Conservation (phyloP, 2,888 invertebrate genomes). For the Eledone cirrhosa region DNA sequence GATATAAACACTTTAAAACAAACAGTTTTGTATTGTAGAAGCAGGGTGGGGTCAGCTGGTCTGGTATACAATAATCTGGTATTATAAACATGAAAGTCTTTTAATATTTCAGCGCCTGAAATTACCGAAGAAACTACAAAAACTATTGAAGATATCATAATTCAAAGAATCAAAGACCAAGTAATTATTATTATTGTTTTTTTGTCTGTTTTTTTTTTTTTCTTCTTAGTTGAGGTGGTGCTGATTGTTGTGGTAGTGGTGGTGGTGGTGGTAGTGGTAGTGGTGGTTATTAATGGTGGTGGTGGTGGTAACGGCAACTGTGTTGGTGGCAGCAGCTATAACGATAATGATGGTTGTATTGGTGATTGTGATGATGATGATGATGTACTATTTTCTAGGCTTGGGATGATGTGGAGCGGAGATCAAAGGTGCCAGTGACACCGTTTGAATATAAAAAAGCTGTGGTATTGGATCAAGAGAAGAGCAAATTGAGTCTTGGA, state of each 20-base stretch:
- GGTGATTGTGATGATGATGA: background rate
- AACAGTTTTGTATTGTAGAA: too few species aligned
- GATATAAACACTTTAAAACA: too few species aligned
- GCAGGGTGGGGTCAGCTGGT: too few species aligned
- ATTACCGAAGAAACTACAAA: constrained; percentile 91
- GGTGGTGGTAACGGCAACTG: too few species aligned
- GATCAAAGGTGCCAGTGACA: constrained; percentile 84
- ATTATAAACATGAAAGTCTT: too few species aligned
- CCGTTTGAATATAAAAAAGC: constrained; percentile 87
- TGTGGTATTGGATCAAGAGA: constrained; percentile 88
- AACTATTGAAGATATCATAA: constrained; percentile 89
- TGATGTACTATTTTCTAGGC: constrained; percentile 70
- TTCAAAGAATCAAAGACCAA: constrained; percentile 85
- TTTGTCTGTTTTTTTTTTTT: background rate
- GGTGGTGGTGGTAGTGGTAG: too few species aligned
- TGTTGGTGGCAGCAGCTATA: too few species aligned
- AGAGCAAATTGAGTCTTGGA: constrained; percentile 90
- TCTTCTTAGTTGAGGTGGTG: background rate
- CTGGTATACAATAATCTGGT: too few species aligned
- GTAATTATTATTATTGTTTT: constrained; percentile 41
- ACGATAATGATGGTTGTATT: too few species aligned
- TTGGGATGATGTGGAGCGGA: constrained; percentile 92
- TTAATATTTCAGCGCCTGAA: constrained; percentile 75
- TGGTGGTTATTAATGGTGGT: too few species aligned
- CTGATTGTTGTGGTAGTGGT: too few species aligned